Evolutionary conservation across 2,888 invertebrate genomes (phyloP).

Genomic region (Fabriciana adippe): DNA sequence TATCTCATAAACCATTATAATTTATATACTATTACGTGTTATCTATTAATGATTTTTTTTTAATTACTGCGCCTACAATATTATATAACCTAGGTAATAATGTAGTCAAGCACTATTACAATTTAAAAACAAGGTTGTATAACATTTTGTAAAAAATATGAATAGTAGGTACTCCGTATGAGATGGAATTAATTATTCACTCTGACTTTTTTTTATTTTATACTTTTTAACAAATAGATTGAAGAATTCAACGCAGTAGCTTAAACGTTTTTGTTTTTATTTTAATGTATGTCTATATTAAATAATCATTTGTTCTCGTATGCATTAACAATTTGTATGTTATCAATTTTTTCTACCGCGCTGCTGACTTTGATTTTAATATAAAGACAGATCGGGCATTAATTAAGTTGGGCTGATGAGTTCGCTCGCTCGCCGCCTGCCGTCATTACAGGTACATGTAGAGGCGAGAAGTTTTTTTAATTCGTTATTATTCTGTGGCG

Average conservation of each 20-base stretch:
- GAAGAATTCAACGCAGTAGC: constrained; percentile 17
- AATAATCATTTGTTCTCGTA: constrained; percentile 33
- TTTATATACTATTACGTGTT: neutral
- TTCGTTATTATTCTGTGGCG: constrained; percentile 82
- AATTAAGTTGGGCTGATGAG: constrained; percentile 80
- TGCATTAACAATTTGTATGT: constrained; percentile 32
- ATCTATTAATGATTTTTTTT: neutral
- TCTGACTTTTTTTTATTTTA: neutral
- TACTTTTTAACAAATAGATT: constrained; percentile 1
- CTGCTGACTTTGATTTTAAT: constrained; percentile 66
- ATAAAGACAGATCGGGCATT: constrained; percentile 81
- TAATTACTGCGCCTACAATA: too few relatives aligned
- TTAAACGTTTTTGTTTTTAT: constrained; percentile 16
- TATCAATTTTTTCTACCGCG: constrained; percentile 39
- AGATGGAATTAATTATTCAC: constrained; percentile 1
- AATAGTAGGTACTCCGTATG: neutral
- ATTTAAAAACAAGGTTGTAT: too few relatives aligned
- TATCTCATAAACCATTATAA: constrained; percentile 16
- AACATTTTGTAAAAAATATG: neutral
- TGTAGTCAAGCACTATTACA: too few relatives aligned
- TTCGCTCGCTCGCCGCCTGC: constrained; percentile 61
- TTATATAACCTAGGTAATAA: too few relatives aligned
- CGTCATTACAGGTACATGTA: constrained; percentile 78
- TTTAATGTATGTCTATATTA: constrained; percentile 20
- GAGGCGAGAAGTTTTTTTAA: constrained; percentile 74